These are phyloP conservation scores for Mylabris phalerata DNA, from an alignment of 1,140 invertebrate species.

Conservation along the genomic window DNA sequence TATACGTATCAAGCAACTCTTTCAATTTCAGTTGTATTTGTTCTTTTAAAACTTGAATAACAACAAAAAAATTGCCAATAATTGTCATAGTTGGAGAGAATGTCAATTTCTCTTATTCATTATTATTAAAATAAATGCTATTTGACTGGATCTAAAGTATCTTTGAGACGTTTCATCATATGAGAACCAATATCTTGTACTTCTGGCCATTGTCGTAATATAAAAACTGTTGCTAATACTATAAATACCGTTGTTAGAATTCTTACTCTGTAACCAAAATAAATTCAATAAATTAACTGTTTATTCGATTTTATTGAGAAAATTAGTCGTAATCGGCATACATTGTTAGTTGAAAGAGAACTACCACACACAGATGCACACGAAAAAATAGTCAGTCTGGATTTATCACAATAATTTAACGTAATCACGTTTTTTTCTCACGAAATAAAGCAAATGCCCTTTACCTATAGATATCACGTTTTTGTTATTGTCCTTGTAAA, in stretches of 20 bases:
- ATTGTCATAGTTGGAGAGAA: not conserved
- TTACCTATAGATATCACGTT: slow-evolving; percentile 30
- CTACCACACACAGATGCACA: not conserved
- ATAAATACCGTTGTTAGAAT: slow-evolving; percentile 76
- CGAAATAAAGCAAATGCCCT: slow-evolving; percentile 14
- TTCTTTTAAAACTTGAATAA: not conserved
- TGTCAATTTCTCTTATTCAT: not conserved
- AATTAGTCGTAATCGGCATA: not conserved
- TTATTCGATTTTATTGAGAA: not conserved
- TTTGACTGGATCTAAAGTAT: slow-evolving; percentile 55
- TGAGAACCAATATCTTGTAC: slow-evolving; percentile 67
- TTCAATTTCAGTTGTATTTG: not conserved
- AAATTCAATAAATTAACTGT: not conserved
- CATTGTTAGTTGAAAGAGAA: not conserved
- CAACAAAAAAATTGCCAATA: not conserved
- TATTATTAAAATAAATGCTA: slow-evolving; percentile 43
- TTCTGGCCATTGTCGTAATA: slow-evolving; percentile 84
- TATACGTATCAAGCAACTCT: not conserved
- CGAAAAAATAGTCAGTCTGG: slow-evolving; percentile 30
- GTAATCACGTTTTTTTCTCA: not conserved
- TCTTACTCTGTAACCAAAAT: slow-evolving; percentile 65
- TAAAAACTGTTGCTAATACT: slow-evolving; percentile 71
- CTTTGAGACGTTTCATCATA: slow-evolving; percentile 60
- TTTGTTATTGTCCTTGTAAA: slow-evolving; percentile 30
- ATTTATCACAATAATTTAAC: slow-evolving; percentile 17